Base-by-base conservation (phyloP, 2,113 vertebrate species). In the Mormyrus iriodes region DNA sequence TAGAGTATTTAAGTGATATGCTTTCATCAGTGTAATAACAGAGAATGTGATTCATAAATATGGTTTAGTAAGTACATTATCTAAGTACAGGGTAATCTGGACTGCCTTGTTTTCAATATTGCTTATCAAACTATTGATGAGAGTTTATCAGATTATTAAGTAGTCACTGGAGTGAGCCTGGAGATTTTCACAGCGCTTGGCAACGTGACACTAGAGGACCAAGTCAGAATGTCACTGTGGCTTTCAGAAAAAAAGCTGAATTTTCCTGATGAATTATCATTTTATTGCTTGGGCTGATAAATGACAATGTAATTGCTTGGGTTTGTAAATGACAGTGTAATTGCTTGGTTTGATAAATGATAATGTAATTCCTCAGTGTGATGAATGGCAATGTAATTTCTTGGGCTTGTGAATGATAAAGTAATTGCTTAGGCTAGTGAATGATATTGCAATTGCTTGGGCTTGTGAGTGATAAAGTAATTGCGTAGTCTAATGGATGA, bases 121-220 rank as follows among this genome's bases (percentile, higher is more conserved):
- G 10, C 31, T 76, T n/a, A n/a, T 84, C 44, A 84, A 48, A 46
- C 9, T 84, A 84, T 4, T 84, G 27, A 31, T 31, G 61, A 48
- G 82, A 98, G 94, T 98, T 99, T 90, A 97, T 97, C 48, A 79
- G 46, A 58, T 35, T 52, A 15, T 73, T 46, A 90, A 42, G n/a
- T 12, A 82, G 82, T 88, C 44, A 44, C 61, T 79, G 61, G 58
- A 55, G 61, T 53, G 55, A 44, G 24, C 21, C 31, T 27, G 73
- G 65, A 69, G 35, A 87, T 88, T 85, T 53, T 52, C 61, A 52
- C 58, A 85, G 61, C 58, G 39, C 21, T 39, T 88, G 65, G 49
- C 39, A 42, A 84, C 53, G 85, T 61, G 85, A 8, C 85, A 83
- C 0, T 8, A 48, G 7, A 1, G n/a, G 48, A 89, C 12, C 79